A percentile compares a stretch with the other conserved stretches of the same genome.
Evolutionary conservation across 2,797 vertebrate species (phyloP).

Genomic region (Rhodeus uyekii): DNA sequence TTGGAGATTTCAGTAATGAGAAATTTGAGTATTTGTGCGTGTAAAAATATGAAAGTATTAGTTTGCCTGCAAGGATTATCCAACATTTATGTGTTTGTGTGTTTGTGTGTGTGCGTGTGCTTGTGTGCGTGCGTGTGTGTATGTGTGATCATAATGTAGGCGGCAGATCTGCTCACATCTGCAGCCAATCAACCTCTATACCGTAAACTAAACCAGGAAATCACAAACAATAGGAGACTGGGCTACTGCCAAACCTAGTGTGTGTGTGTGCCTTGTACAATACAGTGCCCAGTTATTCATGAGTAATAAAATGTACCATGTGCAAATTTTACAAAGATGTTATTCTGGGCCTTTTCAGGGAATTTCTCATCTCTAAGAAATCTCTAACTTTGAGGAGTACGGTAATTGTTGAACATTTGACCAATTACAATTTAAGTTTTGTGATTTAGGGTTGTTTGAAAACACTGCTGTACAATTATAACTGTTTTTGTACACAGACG

Average conservation of each 20-base stretch:
- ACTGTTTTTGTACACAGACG: neutral
- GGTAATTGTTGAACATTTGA: neutral
- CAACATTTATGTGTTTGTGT: slow-evolving; percentile 21
- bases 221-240: slow-evolving; percentile 43
- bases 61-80: neutral
- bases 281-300: neutral
- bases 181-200: slow-evolving; percentile 41
- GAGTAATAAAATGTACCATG: slow-evolving; percentile 6
- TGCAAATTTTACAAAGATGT: neutral
- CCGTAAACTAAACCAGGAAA: slow-evolving; percentile 49
- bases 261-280: neutral
- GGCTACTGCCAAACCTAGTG: slow-evolving; percentile 38
- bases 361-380: no score
- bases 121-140: neutral
- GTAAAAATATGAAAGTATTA: slow-evolving; percentile 9
- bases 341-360: neutral
- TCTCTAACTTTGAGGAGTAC: neutral
- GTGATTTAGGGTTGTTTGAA: neutral
- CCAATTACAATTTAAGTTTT: neutral
- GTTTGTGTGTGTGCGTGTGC: slow-evolving; percentile 23
- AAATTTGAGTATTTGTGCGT: slow-evolving; percentile 18
- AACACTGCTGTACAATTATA: slow-evolving; percentile 4
- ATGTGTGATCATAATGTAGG: slow-evolving; percentile 42
- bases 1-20: slow-evolving; percentile 42
- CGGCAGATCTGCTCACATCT: slow-evolving; percentile 49